Evolutionary conservation across 1,140 invertebrate species (phyloP), one percentile per base, ranked within the genome.

Genomic region (Drosophila subobscura): DNA sequence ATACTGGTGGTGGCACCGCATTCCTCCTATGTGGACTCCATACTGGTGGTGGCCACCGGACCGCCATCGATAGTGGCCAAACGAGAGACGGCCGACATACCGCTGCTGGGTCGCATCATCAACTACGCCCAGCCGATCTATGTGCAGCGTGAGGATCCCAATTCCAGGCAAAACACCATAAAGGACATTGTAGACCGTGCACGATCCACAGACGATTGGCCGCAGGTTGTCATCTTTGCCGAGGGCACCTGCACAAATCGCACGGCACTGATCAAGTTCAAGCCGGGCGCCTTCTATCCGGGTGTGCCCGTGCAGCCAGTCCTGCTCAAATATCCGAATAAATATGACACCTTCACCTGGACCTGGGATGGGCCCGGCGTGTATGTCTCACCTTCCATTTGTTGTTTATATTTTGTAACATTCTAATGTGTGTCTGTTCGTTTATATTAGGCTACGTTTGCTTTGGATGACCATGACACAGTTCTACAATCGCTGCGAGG

Each of bases 161-260:
- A 98, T 91, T 99, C 98, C 0, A 92, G 98, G 3, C 96, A 97
- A 79, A 97, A 96, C 77, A 98, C 97, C 2, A 97, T 98, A 60
- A 95, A 96, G 89, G 96, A 98, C 86, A 99, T 99, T 63, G 96
- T 97, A 42, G 94, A 95, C 57, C 93, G 98, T 56, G 96, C 96
- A 0, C 96, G 95, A 0, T 97, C 96, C 0, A 93, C 95, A 44
- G 94, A 96, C 53, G 94, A 96, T 81, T 99, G 97, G 97, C 97
- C 97, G n/a, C 97, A 98, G 93, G 95, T 99, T 23, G 94, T 98
- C 54, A 98, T 99, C 75, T 99, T 99, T 92, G 97, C 98, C 0
- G 98, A 99, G 92, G 98, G 98, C 33, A 99, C 98, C 0, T 98
- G 97, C 91, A 98, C 98, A 2, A 99, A 99, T 93, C 94, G 98